A percentile compares a stretch with the other conserved stretches of the same genome.
Evolutionary conservation across 2,888 invertebrate species (phyloP).

Genomic region (Melipona bicolor): DNA sequence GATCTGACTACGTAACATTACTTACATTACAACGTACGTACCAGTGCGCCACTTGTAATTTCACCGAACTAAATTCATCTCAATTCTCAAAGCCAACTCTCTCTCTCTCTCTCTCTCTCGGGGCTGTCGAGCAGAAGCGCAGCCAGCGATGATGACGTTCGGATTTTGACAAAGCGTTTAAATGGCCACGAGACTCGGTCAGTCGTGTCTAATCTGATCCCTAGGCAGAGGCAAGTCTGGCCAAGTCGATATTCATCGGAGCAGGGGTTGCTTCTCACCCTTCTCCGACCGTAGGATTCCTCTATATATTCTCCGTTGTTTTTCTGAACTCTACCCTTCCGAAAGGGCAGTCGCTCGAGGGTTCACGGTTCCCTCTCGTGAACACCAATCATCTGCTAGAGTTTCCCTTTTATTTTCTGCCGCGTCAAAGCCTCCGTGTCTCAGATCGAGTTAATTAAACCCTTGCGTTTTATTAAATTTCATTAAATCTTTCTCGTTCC

Average conservation of each 20-base stretch:
- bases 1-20: no score
- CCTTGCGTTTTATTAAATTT: no score
- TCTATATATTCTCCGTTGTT: slow-evolving; percentile 30
- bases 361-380: neutral
- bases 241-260: slow-evolving; percentile 71
- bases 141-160: slow-evolving; percentile 36
- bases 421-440: no score
- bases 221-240: slow-evolving; percentile 61
- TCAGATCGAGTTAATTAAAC: no score
- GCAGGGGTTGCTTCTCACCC: slow-evolving; percentile 48
- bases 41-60: no score
- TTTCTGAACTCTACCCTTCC: slow-evolving; percentile 50
- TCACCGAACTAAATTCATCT: neutral
- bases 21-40: no score
- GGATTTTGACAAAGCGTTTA: slow-evolving; percentile 75
- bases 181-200: slow-evolving; percentile 68
- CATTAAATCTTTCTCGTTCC: no score
- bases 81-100: neutral
- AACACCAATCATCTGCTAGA: neutral
- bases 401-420: no score
- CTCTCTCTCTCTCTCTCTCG: no score
- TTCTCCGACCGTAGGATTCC: neutral
- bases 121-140: neutral
- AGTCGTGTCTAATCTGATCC: slow-evolving; percentile 61
- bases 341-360: slow-evolving; percentile 47